A percentile compares a stretch with the other conserved stretches of the same genome.
These are phyloP conservation scores for honey bee (Apis mellifera) DNA, from an alignment of 1,140 invertebrate species.

Conservation along the genomic window Amel_HAv3.1 CM009935.2:9726001-9726500, in stretches of 20 bases:
- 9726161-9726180: neutral
- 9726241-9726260: neutral
- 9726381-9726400: constrained; percentile 5
- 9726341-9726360: constrained; percentile 69
- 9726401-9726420: constrained; percentile 16
- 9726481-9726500: neutral
- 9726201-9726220: neutral
- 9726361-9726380: constrained; percentile 44
- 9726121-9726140: constrained; percentile 65
- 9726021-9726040: neutral
- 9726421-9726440: neutral
- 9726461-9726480: neutral
- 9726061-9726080: constrained; percentile 59
- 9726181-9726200: neutral
- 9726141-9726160: neutral
- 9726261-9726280: constrained; percentile 3
- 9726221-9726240: too few species aligned
- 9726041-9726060: constrained; percentile 69
- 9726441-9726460: neutral
- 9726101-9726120: constrained; percentile 57
- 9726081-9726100: constrained; percentile 73
- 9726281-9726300: neutral
- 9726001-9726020: neutral
- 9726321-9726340: constrained; percentile 67
- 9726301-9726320: constrained; percentile 30